Percentiles rank a stretch among this genome's conserved stretches.
Conservation (phyloP, 2,113 vertebrate genomes). For the Clupea harengus region DNA sequence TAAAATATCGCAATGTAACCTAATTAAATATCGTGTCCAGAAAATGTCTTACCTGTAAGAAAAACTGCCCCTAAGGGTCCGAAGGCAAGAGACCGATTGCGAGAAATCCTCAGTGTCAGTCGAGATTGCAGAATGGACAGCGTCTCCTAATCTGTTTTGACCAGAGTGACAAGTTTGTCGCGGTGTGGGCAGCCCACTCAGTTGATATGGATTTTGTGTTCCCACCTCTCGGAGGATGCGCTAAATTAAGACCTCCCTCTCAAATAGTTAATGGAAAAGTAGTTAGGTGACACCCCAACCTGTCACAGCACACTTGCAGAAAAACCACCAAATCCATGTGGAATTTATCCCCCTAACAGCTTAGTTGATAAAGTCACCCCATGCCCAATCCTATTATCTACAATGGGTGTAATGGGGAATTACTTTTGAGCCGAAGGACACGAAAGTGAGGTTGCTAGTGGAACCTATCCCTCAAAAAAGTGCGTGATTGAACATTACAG, state of each 20-base stretch:
- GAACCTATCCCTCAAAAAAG: neutral
- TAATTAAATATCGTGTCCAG: neutral
- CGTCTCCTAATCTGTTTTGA: neutral
- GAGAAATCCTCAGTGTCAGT: neutral
- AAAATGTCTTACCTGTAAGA: neutral
- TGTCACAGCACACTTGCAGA: neutral
- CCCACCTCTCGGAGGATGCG: neutral
- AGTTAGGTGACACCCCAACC: neutral
- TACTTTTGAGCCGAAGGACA: neutral
- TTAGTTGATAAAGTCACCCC: conserved; percentile 4
- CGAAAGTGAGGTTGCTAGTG: neutral
- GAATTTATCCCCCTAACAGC: neutral
- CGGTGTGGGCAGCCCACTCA: neutral
- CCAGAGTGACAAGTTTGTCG: neutral
- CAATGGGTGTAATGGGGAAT: neutral
- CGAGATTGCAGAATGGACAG: neutral
- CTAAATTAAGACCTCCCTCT: neutral
- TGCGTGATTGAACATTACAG: no score
- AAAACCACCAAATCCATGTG: neutral
- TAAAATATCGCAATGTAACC: neutral
- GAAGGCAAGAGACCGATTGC: neutral
- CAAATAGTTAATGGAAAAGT: neutral
- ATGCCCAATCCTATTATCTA: neutral
- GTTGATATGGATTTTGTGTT: neutral
- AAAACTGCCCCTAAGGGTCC: neutral